Conservation (phyloP, 1,140 invertebrate genomes). For the Schlechtendalia chinensis region DNA sequence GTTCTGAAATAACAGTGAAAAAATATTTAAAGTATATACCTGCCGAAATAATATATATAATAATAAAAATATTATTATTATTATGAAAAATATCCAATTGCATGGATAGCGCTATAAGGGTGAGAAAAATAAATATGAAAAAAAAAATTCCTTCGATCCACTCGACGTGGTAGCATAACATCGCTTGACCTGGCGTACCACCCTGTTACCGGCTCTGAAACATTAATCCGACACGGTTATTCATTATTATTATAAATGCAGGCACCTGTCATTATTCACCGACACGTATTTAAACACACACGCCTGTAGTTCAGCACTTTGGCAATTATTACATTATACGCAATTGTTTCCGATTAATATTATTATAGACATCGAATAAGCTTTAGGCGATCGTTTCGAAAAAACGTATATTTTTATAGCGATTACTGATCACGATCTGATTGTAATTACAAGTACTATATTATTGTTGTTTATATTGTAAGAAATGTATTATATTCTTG, state of each 20-base stretch:
- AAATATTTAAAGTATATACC: not conserved
- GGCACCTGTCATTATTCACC: slow-evolving; percentile 41
- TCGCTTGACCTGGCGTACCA: slow-evolving; percentile 46
- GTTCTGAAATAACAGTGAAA: not conserved
- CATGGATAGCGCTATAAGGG: not conserved
- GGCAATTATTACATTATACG: not conserved
- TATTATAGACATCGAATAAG: not conserved
- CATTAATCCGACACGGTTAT: slow-evolving; percentile 46
- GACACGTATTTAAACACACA: slow-evolving; percentile 34
- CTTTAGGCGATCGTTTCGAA: not conserved
- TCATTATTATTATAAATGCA: slow-evolving; percentile 39
- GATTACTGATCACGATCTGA: not conserved
- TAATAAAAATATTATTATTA: not conserved
- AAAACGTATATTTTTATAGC: not conserved
- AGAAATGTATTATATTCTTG: not conserved
- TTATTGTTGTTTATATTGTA: not conserved
- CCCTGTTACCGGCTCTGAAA: slow-evolving; percentile 47
- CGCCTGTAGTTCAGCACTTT: not conserved
- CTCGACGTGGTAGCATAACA: slow-evolving; percentile 8
- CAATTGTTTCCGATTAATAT: slow-evolving; percentile 21
- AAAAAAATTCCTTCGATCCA: slow-evolving; percentile 20
- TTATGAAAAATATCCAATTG: slow-evolving; percentile 9
- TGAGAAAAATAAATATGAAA: slow-evolving; percentile 5
- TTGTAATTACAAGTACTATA: not conserved
- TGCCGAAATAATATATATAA: not conserved